Conservation (phyloP, 1,140 invertebrate species). For the Eumaeus atala region DNA sequence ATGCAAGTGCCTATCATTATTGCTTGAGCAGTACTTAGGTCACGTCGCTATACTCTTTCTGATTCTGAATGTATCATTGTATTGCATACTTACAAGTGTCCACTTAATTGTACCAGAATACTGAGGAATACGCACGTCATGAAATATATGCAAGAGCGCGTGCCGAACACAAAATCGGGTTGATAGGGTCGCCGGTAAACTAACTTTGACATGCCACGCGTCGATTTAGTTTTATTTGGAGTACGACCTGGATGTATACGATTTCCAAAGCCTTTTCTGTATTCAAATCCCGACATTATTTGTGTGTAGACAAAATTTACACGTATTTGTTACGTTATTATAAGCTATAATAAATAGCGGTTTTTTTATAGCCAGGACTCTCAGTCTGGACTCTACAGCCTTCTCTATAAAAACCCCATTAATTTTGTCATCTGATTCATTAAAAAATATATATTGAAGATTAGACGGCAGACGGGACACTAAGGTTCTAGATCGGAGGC, state of each 20-base stretch:
- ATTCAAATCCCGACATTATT: background rate
- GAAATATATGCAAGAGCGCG: background rate
- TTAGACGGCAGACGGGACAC: too few species aligned
- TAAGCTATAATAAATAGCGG: too few species aligned
- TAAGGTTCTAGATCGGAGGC: too few species aligned
- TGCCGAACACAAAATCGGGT: conserved; percentile 26
- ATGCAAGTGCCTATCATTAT: too few species aligned
- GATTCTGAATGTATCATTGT: background rate
- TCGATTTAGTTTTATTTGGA: conserved; percentile 12
- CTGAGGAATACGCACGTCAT: background rate
- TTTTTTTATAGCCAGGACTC: too few species aligned
- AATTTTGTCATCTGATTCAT: too few species aligned
- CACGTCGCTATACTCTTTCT: background rate
- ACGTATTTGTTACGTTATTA: too few species aligned
- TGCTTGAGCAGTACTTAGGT: too few species aligned
- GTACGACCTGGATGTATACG: background rate
- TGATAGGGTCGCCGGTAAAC: conserved; percentile 27
- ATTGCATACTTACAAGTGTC: background rate
- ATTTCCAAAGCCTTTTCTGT: background rate
- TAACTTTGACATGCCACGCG: conserved; percentile 24
- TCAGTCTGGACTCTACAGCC: too few species aligned
- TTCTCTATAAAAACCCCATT: too few species aligned
- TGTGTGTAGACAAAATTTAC: too few species aligned
- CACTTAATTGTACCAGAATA: background rate
- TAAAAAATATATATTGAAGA: too few species aligned